phyloP scores from a whole-genome alignment of 2,113 vertebrate species.

The Pogona vitticeps region DNA sequence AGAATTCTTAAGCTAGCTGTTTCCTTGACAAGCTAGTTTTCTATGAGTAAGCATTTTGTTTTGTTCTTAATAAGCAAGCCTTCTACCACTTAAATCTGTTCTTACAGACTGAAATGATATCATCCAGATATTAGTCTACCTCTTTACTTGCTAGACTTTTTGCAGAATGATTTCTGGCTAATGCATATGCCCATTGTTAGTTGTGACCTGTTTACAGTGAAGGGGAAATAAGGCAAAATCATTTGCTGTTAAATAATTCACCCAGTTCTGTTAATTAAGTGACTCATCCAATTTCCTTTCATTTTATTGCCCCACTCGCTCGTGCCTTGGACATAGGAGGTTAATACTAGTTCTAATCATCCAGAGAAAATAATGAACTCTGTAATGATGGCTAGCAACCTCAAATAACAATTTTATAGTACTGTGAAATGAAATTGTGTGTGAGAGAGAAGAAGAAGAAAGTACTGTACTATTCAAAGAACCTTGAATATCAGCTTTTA shows the following conservation, averaged over 20 bases:
- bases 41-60: neutral
- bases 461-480: conserved; percentile 12
- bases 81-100: neutral
- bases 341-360: conserved; percentile 8
- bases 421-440: neutral
- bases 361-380: conserved; percentile 11
- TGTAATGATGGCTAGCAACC: neutral
- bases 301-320: conserved; percentile 15
- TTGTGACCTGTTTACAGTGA: neutral
- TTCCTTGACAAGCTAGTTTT: neutral
- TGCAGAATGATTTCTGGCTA: neutral
- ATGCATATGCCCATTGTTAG: neutral
- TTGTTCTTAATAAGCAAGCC: neutral
- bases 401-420: neutral
- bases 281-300: conserved; percentile 14
- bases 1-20: neutral
- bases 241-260: conserved; percentile 14
- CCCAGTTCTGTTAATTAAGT: conserved; percentile 20
- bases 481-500: neutral
- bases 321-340: conserved; percentile 8
- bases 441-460: neutral
- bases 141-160: neutral
- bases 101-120: neutral
- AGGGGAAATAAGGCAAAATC: conserved; percentile 18
- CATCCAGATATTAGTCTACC: neutral